phyloP scores from a whole-genome alignment of 2,797 vertebrate genomes.

The Cuniculus paca region DNA sequence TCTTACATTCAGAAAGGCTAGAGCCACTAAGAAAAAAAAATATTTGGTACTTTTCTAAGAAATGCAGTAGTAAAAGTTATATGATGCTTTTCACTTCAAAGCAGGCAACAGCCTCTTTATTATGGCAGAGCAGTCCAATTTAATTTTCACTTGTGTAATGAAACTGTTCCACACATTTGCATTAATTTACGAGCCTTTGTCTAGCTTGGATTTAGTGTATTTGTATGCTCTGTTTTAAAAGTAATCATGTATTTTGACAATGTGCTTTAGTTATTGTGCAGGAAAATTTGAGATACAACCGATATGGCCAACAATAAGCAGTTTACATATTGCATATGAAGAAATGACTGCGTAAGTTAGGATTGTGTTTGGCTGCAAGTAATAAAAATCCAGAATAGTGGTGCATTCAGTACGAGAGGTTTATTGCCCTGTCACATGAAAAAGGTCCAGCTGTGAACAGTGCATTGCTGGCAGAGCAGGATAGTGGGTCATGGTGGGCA shows the following conservation, averaged over 20 bases:
- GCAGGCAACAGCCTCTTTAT: neutral
- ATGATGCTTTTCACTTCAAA: conserved; percentile 44
- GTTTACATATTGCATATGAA: neutral
- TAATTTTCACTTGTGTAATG: conserved; percentile 27
- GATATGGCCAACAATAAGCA: neutral
- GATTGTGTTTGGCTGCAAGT: neutral
- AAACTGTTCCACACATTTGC: conserved; percentile 3
- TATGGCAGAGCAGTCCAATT: neutral
- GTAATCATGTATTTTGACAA: conserved; percentile 35
- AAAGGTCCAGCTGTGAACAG: neutral
- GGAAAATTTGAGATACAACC: neutral
- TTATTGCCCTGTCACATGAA: neutral
- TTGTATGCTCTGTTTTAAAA: conserved; percentile 39
- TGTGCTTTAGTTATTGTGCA: neutral
- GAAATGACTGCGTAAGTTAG: neutral
- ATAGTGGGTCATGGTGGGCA: neutral
- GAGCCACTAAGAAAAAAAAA: conserved; percentile 29
- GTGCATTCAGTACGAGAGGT: neutral
- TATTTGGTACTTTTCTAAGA: conserved; percentile 48
- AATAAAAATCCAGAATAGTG: conserved; percentile 32
- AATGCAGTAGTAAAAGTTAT: neutral
- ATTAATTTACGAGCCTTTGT: conserved; percentile 27
- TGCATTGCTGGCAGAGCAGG: neutral
- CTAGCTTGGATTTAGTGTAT: conserved; percentile 2
- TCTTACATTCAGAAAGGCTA: conserved; percentile 59